Evolutionary conservation across 2,888 invertebrate genomes (phyloP).

Genomic region (Empis stercorea): DNA sequence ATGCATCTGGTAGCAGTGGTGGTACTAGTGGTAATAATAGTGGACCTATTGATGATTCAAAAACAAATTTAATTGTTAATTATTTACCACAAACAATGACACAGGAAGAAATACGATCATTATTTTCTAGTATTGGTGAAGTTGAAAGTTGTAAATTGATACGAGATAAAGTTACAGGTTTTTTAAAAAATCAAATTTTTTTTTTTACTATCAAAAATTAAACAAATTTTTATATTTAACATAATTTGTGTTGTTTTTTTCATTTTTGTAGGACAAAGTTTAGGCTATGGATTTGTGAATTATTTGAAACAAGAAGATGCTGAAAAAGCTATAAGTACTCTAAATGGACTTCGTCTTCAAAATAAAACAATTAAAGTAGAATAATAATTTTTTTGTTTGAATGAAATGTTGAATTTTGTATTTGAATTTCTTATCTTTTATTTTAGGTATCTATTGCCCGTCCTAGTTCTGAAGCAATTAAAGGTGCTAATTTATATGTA

Average conservation of each 20-base stretch:
- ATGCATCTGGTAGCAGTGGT: conserved; percentile 1
- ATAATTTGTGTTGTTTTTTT: too few species aligned
- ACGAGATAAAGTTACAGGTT: conserved; percentile 88
- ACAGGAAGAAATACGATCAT: conserved; percentile 87
- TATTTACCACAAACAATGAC: conserved; percentile 90
- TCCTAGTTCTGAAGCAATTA: conserved; percentile 87
- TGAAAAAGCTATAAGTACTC: conserved; percentile 93
- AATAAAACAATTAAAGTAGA: conserved; percentile 98
- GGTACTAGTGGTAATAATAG: conserved; percentile 4
- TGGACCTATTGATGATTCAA: conserved; percentile 76
- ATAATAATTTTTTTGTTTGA: neutral
- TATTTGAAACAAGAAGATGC: conserved; percentile 96
- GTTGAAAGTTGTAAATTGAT: conserved; percentile 96
- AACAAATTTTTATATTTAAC: too few species aligned
- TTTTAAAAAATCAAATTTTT: neutral
- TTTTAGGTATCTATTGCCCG: conserved; percentile 70
- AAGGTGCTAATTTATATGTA: conserved; percentile 87
- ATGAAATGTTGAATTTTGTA: too few species aligned
- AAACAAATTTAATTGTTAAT: conserved; percentile 90
- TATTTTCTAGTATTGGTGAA: conserved; percentile 91
- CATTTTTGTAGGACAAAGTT: conserved; percentile 79
- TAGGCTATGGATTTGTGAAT: conserved; percentile 99
- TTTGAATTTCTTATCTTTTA: too few species aligned
- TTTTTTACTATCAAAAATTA: too few species aligned
- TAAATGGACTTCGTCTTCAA: conserved; percentile 95